Conservation (phyloP, 2,113 vertebrate genomes). For the Entomyzon cyanotis region DNA sequence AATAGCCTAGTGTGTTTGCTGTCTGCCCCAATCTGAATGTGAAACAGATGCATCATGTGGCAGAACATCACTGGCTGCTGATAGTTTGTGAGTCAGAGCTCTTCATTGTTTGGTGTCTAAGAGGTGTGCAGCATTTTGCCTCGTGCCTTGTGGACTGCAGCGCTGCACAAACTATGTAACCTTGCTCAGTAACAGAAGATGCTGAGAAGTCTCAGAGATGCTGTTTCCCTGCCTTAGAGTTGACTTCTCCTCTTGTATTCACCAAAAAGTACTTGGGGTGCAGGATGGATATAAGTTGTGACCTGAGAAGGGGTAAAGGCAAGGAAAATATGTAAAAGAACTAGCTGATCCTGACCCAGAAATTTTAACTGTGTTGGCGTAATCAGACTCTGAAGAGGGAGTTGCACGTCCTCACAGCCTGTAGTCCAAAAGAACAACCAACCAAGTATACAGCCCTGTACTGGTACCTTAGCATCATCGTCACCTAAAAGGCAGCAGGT, state of each 20-base stretch:
- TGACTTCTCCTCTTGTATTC: background rate
- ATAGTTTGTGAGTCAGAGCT: background rate
- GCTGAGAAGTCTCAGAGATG: background rate
- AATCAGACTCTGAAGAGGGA: background rate
- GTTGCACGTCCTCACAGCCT: background rate
- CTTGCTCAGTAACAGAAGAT: background rate
- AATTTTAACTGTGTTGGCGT: background rate
- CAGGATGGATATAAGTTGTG: background rate
- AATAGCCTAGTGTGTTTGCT: background rate
- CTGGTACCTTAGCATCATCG: background rate
- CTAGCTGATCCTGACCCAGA: background rate
- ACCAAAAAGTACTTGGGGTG: background rate
- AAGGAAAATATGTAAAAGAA: background rate
- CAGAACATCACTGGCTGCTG: background rate
- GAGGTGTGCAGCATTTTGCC: background rate
- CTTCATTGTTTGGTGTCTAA: background rate
- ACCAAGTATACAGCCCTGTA: background rate
- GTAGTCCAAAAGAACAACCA: background rate
- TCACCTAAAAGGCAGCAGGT: background rate
- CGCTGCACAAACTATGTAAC: background rate
- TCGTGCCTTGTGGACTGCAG: background rate
- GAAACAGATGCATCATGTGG: background rate
- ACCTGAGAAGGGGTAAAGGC: background rate
- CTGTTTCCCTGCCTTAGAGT: background rate
- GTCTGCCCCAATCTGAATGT: background rate